These are phyloP conservation scores for Drosophila pseudoananassae DNA, from an alignment of 1,140 invertebrate genomes.

Conservation along the genomic window DNA sequence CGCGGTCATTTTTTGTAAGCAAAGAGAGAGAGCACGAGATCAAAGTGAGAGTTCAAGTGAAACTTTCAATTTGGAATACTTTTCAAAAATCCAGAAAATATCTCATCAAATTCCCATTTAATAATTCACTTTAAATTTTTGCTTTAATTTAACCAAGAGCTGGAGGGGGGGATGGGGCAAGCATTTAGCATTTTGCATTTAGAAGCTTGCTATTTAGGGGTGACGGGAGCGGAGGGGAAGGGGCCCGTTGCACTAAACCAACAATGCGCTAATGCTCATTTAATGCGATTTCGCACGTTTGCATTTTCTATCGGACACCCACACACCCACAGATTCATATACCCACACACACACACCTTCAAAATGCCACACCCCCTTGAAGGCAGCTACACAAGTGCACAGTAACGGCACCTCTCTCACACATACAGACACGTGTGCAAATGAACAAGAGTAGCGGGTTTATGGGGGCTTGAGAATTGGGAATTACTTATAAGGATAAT, in stretches of 20 bases:
- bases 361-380: slow-evolving; percentile 4
- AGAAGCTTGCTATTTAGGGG: neutral
- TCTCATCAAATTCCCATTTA: neutral
- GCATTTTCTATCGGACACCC: slow-evolving; percentile 63
- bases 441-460: neutral
- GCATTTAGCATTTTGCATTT: neutral
- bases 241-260: slow-evolving; percentile 50
- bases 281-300: slow-evolving; percentile 81
- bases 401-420: neutral
- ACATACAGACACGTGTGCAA: neutral
- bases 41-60: slow-evolving; percentile 28
- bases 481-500: neutral
- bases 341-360: slow-evolving; percentile 21
- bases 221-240: neutral
- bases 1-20: slow-evolving; percentile 42
- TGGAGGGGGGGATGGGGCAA: neutral
- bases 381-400: slow-evolving; percentile 8
- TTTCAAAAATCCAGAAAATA: neutral
- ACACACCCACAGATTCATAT: slow-evolving; percentile 17
- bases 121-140: slow-evolving; percentile 43
- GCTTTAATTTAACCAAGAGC: too few species aligned
- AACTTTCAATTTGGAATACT: neutral
- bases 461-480: neutral
- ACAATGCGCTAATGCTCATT: slow-evolving; percentile 79
- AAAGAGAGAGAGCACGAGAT: slow-evolving; percentile 23